Percentiles rank a stretch among this genome's conserved stretches.
Conservation (phyloP, 2,113 vertebrate genomes). For the Phrynosoma platyrhinos region DNA sequence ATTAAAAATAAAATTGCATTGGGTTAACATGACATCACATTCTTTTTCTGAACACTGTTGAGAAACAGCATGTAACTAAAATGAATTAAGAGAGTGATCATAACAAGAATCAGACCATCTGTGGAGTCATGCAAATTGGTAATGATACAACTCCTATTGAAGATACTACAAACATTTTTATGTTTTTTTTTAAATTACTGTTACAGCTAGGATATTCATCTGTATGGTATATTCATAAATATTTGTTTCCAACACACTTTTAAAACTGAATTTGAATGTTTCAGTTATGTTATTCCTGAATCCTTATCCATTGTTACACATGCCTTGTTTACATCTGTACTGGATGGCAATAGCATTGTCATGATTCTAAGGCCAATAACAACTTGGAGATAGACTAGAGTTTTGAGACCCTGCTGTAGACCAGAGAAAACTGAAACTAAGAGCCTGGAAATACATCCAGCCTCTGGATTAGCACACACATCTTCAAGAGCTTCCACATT, state of each 20-base stretch:
- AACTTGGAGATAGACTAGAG: too few relatives aligned
- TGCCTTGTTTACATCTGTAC: background rate
- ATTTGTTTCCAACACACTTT: too few relatives aligned
- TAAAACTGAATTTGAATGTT: background rate
- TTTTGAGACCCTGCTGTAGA: too few relatives aligned
- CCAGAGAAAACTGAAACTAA: too few relatives aligned
- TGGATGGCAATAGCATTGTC: background rate
- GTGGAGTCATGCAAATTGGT: background rate
- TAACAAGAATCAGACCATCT: background rate
- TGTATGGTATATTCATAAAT: too few relatives aligned
- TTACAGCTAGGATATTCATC: background rate
- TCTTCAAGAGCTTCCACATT: too few relatives aligned
- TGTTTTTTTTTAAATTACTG: background rate
- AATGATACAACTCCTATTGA: background rate
- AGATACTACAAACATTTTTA: background rate
- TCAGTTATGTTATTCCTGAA: background rate
- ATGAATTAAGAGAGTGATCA: background rate
- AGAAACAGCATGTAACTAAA: background rate
- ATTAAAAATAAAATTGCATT: conserved; percentile 13
- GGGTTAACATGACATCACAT: background rate
- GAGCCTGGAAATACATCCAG: too few relatives aligned
- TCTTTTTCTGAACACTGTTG: background rate
- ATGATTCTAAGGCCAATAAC: too few relatives aligned
- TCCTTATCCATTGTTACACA: background rate
- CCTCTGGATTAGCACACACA: too few relatives aligned